These are phyloP conservation scores for Danio tinwini DNA, from an alignment of 2,797 vertebrate species.

Conservation along the genomic window DNA sequence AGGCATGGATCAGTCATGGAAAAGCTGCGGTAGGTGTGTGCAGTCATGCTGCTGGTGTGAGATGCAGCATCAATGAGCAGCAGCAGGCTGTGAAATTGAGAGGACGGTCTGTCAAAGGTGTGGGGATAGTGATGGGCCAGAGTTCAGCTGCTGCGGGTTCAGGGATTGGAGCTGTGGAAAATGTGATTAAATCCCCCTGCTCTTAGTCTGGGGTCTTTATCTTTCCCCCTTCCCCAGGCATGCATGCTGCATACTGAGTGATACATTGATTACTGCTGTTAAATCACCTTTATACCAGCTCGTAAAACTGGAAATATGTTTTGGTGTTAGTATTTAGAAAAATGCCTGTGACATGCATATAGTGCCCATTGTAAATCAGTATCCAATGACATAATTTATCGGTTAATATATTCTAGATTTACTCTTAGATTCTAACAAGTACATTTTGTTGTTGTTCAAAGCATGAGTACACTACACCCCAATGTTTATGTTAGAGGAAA, in stretches of 20 bases:
- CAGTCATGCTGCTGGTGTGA: constrained; percentile 50
- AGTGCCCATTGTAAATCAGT: background rate
- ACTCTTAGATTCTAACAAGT: too few relatives aligned
- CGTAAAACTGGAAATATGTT: constrained; percentile 55
- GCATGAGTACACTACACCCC: too few relatives aligned
- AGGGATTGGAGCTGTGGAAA: constrained; percentile 51
- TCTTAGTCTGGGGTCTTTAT: constrained; percentile 52
- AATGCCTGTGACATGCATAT: constrained; percentile 5
- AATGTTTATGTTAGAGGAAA: too few relatives aligned
- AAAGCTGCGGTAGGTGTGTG: constrained; percentile 56
- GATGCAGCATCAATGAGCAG: constrained; percentile 53
- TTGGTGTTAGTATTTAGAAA: constrained; percentile 47
- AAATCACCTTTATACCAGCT: constrained; percentile 59
- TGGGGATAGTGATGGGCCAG: constrained; percentile 40
- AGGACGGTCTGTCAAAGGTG: constrained; percentile 52
- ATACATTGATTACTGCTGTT: constrained; percentile 63
- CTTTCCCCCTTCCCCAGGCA: constrained; percentile 18
- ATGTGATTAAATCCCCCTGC: constrained; percentile 53
- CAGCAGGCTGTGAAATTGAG: constrained; percentile 67
- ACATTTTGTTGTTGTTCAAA: too few relatives aligned
- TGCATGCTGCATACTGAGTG: constrained; percentile 51
- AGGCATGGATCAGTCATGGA: constrained; percentile 45
- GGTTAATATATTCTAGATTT: too few relatives aligned
- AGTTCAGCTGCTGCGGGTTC: constrained; percentile 43
- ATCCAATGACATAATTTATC: too few relatives aligned